Evolutionary conservation across 2,797 vertebrate species (phyloP).

Genomic region (Eulemur mongoz): DNA sequence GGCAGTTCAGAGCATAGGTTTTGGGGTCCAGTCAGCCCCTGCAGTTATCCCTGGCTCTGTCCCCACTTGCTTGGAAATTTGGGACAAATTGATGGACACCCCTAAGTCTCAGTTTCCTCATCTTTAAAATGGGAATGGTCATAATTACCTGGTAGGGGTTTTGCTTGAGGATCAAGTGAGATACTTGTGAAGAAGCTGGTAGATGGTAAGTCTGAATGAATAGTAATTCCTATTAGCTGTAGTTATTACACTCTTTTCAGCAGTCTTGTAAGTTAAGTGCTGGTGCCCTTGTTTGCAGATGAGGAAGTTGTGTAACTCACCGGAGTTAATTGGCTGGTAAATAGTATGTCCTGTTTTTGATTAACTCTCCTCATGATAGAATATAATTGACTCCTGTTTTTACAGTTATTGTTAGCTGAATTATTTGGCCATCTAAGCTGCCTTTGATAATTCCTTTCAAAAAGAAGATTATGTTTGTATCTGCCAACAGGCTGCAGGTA

Average conservation of each 20-base stretch:
- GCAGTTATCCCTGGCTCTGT: neutral
- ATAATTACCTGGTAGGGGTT: neutral
- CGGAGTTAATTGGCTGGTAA: neutral
- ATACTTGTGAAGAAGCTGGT: neutral
- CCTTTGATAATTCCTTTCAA: neutral
- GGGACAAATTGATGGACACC: neutral
- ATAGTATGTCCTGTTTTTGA: neutral
- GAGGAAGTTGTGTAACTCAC: neutral
- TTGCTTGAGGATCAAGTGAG: neutral
- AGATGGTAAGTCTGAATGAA: neutral
- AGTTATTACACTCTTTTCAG: neutral
- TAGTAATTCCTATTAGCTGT: too few relatives aligned
- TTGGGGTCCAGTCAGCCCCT: neutral
- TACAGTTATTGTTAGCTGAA: neutral
- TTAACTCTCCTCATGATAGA: neutral
- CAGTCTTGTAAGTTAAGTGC: neutral
- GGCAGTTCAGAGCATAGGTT: neutral
- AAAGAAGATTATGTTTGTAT: neutral
- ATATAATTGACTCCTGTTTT: neutral
- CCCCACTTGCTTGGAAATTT: neutral
- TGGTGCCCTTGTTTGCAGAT: neutral
- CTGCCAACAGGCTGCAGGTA: neutral
- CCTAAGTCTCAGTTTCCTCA: fast-evolving
- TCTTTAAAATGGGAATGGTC: neutral
- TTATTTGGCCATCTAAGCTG: neutral